Base-by-base conservation (phyloP, 2,113 vertebrate species). In the Syngnathus scovelli region DNA sequence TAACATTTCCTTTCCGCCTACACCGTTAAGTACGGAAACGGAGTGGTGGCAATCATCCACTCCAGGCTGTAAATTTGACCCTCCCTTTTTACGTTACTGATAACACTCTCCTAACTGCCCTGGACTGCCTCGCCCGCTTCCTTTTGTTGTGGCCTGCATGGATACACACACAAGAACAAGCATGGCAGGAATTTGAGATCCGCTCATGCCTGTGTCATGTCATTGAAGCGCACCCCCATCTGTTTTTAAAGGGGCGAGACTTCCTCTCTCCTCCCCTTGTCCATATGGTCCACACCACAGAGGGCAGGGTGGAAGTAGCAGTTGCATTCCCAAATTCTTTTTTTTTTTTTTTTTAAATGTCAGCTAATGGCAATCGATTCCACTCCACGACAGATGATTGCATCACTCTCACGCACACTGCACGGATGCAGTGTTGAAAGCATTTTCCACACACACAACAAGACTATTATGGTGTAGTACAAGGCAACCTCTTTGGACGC, bases 221-320 rank as follows among this genome's bases (percentile, higher is more conserved):
- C 37, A 33, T 76, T 72, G 74, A 76, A 84, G 70, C 66, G 39
- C 65, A 69, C 80, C 39, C 72, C 68, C 76, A 81, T 55, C 73
- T 78, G 73, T 84, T 74, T 78, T 78, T 69, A 85, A 78, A 77
- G 60, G 48, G 70, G 67, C 70, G 67, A 71, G 4, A 70, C 79
- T 74, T 83, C 73, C 75, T 73, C 63, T 73, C 65, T 55, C 36
- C 60, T 55, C 38, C 46, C 65, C 71, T 37, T 70, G 73, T 79
- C 81, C 76, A 84, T 86, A 85, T 88, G 87, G 69, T 77, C 64
- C 62, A 37, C 66, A 74, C 80, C 68, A 51, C 79, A 83, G 77
- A 80, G 67, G 80, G 61, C 66, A 61, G 23, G 58, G 55, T 63
- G 6, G 60, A 71, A 61, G 66, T 66, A 67, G 60, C 70, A 64